Base-by-base conservation (phyloP, 92 coral and sea anemone genomes). In the Zoanthus gigantus region DNA sequence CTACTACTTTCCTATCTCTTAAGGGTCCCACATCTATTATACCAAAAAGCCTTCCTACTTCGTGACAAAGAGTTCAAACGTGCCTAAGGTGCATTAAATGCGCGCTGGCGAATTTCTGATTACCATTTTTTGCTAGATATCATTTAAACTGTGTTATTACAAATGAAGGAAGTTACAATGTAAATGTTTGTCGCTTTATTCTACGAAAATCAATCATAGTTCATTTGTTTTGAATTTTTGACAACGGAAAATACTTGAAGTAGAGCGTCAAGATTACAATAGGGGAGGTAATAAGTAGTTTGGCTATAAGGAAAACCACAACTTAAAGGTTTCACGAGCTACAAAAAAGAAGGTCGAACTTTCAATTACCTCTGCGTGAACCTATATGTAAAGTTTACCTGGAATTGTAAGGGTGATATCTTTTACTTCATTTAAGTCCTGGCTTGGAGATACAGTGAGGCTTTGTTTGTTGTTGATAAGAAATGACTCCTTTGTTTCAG, bases 391-490 rank as follows among this genome's bases (percentile, higher is more conserved):
- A 69, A 10, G 83, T 88, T 88, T 92, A 96, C 99, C 91, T 72
- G 93, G 92, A 29, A 87, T 90, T 1, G 99, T 91, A 10, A 96
- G 86, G 9, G 86, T 89, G 4, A 96, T 88, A 14, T 90, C 92
- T 4, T 90, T 85, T 6, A 90, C 93, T 76, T 78, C 71, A 23
- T 84, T 89, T 66, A 88, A 74, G 23, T 83, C 71, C 48, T 63
- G 75, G 14, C 86, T 95, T 6, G 99, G 99, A 48, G 92, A 84
- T 17, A 97, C 93, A 6, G 92, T 76, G 63, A 97, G 75, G 71
- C 92, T 89, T 77, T 90, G 92, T 10, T 87, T 87, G 77, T 94
- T 92, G 90, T 97, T 97, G n/a, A 97, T 90, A 57, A 97, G 87
- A 87, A 97, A 79, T 13, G 93, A 87, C 0, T 84, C 90, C 34